A percentile compares a stretch with the other conserved stretches of the same genome.
These are phyloP conservation scores for Microcebus lehilahytsara DNA, from an alignment of 2,113 vertebrate species.

Conservation along the genomic window DNA sequence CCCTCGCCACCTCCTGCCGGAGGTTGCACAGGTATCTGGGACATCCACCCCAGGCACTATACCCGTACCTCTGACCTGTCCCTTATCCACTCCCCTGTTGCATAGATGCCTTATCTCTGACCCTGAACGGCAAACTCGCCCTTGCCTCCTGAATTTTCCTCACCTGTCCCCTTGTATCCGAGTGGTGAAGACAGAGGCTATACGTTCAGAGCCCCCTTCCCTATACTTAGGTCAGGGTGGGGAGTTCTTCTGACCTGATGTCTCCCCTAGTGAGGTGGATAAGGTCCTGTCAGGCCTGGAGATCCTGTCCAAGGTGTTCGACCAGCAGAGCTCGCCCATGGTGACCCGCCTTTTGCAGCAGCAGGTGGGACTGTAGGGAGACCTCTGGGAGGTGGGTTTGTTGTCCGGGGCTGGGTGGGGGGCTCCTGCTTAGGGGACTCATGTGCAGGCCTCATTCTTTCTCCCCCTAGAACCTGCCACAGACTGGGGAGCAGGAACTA, in stretches of 20 bases:
- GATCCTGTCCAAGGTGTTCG: conserved; percentile 96
- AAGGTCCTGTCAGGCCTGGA: conserved; percentile 95
- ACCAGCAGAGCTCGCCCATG: conserved; percentile 95
- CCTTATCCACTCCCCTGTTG: neutral
- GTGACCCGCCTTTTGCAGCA: conserved; percentile 95
- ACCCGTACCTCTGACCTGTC: neutral
- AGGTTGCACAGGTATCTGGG: conserved; percentile 91
- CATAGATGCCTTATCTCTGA: neutral
- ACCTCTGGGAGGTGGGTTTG: neutral
- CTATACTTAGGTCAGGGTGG: neutral
- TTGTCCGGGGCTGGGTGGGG: neutral
- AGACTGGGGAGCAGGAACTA: conserved; percentile 94
- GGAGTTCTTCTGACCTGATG: neutral
- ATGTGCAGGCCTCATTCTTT: neutral
- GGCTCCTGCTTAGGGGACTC: neutral
- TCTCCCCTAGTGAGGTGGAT: conserved; percentile 91
- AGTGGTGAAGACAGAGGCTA: neutral
- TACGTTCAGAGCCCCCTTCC: neutral
- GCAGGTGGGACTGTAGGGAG: conserved; percentile 84
- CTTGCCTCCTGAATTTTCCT: conserved; percentile 4
- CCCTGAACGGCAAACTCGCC: neutral
- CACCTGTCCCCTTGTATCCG: neutral
- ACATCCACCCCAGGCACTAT: neutral
- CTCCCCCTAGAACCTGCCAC: conserved; percentile 84
- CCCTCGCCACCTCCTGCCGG: conserved; percentile 93